phyloP scores from a whole-genome alignment of 2,797 vertebrate species.

The Squalus acanthias region DNA sequence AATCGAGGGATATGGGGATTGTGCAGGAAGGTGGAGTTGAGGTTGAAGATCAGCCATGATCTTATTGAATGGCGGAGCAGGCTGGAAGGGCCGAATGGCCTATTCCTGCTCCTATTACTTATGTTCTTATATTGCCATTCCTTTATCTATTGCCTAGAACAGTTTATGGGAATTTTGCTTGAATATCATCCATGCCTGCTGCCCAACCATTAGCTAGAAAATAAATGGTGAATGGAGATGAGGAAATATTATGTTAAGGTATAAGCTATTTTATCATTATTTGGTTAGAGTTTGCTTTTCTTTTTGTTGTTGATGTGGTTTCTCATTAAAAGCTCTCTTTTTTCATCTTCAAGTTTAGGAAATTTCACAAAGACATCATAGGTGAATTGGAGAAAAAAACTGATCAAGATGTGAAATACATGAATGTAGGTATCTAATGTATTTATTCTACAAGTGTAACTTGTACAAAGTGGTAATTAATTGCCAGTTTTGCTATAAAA shows the following conservation, averaged over 20 bases:
- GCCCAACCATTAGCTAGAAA: background rate
- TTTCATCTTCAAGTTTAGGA: conserved; percentile 70
- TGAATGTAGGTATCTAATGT: conserved; percentile 77
- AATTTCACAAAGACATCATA: conserved; percentile 86
- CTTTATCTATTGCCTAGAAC: background rate
- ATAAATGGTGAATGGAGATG: background rate
- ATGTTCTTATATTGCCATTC: background rate
- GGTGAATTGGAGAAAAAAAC: conserved; percentile 91
- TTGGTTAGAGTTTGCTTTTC: background rate
- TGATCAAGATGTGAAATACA: conserved; percentile 93
- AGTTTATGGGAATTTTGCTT: background rate
- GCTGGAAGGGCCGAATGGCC: too few species aligned
- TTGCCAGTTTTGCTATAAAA: background rate
- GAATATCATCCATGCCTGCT: background rate
- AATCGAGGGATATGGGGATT: too few species aligned
- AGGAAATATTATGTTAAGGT: background rate
- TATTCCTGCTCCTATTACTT: too few species aligned
- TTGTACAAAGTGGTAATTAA: background rate
- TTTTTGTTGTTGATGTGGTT: background rate
- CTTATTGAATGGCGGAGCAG: too few species aligned
- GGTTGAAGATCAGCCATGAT: too few species aligned
- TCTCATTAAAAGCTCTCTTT: conserved; percentile 8
- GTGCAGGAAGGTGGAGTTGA: too few species aligned
- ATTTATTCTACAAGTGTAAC: background rate
- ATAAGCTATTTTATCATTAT: background rate